Base-by-base conservation (phyloP, 2,888 invertebrate genomes). In the Mesorhabditis spiculigera region DNA sequence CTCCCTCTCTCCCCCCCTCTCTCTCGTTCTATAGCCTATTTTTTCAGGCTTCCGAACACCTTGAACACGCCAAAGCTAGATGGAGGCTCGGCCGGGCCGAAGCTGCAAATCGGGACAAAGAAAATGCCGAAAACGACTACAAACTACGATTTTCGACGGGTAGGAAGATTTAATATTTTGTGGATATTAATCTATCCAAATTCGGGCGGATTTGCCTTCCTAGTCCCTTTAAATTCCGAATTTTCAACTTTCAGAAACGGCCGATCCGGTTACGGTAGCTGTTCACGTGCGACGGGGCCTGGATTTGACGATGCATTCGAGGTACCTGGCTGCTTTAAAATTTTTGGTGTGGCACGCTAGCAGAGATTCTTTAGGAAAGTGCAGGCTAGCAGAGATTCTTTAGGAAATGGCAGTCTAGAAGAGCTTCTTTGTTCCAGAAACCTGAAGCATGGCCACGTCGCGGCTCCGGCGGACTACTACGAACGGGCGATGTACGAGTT, bases 231-330 rank as follows among this genome's bases (percentile, higher is more conserved):
- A 50, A 13, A 50, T 50, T 13, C 8, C 58, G 58, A 50, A 10
- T 50, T 13, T 50, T 50, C 58, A 50, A 13, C n/a, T 73, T 77
- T 43, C 65, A 77, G 78, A 70, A 4, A 70, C 73, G 65, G 63
- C 69, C 6, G 71, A 75, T 13, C 70, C 73, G 28, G 75, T 70
- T 67, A 74, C 78, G 6, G 81, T 86, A 42, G 87, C 86, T 0
- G 78, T 87, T 28, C 87, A 87, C 73, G 84, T 87, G 4, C 78
- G 87, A 5, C 82, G 86, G 58, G 87, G 87, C 8, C 77, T 83
- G 68, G 87, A 87, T 72, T 80, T 87, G 72, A 81, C 86, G 4
- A 75, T 83, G 66, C 83, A 86, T 67, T 70, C 73, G 8, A 74
- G 86, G 71, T 71, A n/a, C n/a, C n/a, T n/a, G n/a, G n/a, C n/a